These are phyloP conservation scores for Nymphalis urticae DNA, from an alignment of 2,888 invertebrate species.

Conservation along the genomic window DNA sequence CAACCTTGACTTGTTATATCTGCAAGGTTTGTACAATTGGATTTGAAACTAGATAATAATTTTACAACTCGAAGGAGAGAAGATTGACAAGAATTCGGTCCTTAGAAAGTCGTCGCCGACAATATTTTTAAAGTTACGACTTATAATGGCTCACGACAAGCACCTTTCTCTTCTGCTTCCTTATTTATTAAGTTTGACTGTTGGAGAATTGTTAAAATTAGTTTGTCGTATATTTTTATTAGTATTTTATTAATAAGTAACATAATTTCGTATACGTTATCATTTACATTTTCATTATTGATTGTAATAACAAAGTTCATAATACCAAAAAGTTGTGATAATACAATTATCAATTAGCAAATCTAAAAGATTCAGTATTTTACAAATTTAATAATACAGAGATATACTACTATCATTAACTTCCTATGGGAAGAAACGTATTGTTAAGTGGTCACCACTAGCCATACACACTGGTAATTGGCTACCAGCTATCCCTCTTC, in stretches of 20 bases:
- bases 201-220: background rate
- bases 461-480: no score
- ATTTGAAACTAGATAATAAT: constrained; percentile 16
- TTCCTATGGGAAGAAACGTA: no score
- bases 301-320: no score
- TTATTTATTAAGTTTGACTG: constrained; percentile 6
- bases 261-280: no score
- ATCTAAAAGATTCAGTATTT: no score
- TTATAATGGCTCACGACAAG: constrained; percentile 14
- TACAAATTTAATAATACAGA: no score
- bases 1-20: background rate
- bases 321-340: no score
- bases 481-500: no score
- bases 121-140: constrained; percentile 13
- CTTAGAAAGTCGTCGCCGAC: constrained; percentile 2
- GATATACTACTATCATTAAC: no score
- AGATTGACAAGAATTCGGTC: constrained; percentile 6
- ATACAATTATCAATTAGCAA: no score
- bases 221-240: background rate
- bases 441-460: no score
- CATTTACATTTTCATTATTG: no score
- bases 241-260: background rate
- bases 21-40: background rate
- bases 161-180: constrained; percentile 6
- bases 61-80: background rate